Conservation (phyloP, 2,888 invertebrate genomes). For the Ectemnius lituratus region DNA sequence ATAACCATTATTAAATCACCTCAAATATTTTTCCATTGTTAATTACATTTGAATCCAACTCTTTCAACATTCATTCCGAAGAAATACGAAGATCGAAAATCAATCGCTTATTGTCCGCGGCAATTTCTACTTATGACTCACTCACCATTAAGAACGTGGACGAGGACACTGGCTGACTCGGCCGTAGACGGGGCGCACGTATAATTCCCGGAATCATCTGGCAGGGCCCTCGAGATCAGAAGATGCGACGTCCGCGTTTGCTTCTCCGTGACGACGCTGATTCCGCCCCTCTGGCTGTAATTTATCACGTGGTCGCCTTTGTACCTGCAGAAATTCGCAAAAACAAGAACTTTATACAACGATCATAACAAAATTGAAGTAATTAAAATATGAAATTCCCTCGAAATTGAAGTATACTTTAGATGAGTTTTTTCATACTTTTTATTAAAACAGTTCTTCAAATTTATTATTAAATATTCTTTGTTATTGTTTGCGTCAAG, state of each 20-base stretch:
- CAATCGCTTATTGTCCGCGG: not conserved
- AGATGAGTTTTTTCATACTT: too few species aligned
- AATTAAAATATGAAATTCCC: too few species aligned
- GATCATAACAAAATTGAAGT: too few species aligned
- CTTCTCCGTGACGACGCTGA: conserved; percentile 80
- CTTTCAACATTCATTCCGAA: too few species aligned
- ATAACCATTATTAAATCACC: too few species aligned
- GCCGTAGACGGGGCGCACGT: conserved; percentile 82
- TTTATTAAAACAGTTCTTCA: too few species aligned
- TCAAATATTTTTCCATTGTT: too few species aligned
- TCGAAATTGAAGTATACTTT: too few species aligned
- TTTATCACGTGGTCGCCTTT: conserved; percentile 80
- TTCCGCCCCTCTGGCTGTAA: conserved; percentile 81
- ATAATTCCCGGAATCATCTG: conserved; percentile 83
- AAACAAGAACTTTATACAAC: too few species aligned
- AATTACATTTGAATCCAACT: too few species aligned
- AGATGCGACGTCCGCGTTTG: conserved; percentile 79
- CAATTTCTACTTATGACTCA: conserved; percentile 48
- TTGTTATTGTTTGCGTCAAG: too few species aligned
- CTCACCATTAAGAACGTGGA: conserved; percentile 90
- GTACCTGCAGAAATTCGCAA: conserved; percentile 78
- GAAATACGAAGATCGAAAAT: not conserved
- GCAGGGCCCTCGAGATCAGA: conserved; percentile 82
- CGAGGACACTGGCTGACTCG: conserved; percentile 90
- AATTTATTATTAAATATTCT: too few species aligned